Evolutionary conservation across 1,140 invertebrate genomes (phyloP).

Genomic region (Pseudomyrmex concolor): DNA sequence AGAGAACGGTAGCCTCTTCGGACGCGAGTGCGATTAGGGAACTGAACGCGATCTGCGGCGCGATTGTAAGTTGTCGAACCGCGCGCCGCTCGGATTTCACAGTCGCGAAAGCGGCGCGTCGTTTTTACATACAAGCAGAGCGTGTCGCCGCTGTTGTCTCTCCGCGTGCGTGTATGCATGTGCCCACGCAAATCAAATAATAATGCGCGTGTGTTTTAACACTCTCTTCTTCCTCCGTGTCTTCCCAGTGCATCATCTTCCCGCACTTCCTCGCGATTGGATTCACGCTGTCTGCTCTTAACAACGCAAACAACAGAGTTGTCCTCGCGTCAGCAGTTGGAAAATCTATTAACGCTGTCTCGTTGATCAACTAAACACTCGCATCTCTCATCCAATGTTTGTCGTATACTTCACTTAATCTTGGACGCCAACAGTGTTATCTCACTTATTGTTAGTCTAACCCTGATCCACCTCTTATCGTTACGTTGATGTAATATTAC

Average conservation of each 20-base stretch:
- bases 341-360: conserved; percentile 21
- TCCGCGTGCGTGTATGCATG: background rate
- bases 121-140: conserved; percentile 38
- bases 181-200: background rate
- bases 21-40: conserved; percentile 67
- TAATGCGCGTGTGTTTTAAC: background rate
- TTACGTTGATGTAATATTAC: background rate
- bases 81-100: conserved; percentile 28
- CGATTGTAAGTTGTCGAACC: conserved; percentile 81
- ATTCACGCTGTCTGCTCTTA: too few species aligned
- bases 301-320: too few species aligned
- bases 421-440: too few species aligned
- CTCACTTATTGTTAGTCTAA: too few species aligned
- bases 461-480: conserved; percentile 25
- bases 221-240: background rate
- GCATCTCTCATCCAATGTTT: conserved; percentile 30
- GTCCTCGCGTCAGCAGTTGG: background rate
- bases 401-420: background rate
- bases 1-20: conserved; percentile 77
- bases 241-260: background rate
- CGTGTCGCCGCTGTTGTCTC: conserved; percentile 35
- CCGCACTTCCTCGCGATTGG: background rate
- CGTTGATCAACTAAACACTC: conserved; percentile 21
- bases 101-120: background rate
- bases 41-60: conserved; percentile 59